Evolutionary conservation across 2,888 invertebrate genomes (phyloP).

Genomic region (Lomographa bimaculata): DNA sequence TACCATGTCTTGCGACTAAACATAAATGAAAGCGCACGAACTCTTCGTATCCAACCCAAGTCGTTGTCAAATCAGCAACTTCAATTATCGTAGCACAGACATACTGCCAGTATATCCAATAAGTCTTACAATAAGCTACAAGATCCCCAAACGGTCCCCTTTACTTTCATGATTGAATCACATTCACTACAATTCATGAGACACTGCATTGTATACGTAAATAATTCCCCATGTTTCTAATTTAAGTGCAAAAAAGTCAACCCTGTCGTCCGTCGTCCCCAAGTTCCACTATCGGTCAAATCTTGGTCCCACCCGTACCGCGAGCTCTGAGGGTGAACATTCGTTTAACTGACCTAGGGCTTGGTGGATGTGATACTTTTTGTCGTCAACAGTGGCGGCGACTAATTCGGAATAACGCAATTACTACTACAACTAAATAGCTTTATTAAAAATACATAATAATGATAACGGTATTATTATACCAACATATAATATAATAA

Average conservation of each 20-base stretch:
- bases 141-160: conserved; percentile 17
- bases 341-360: conserved; percentile 67
- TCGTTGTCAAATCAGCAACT: no score
- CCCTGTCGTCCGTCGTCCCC: conserved; percentile 27
- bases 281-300: conserved; percentile 62
- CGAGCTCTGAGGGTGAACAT: conserved; percentile 58
- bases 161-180: conserved; percentile 37
- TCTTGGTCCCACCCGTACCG: conserved; percentile 62
- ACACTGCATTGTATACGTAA: conserved; percentile 33
- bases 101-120: conserved; percentile 4
- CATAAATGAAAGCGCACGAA: no score
- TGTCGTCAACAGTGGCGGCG: no score
- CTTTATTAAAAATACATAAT: no score
- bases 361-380: conserved; percentile 19
- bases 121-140: conserved; percentile 15
- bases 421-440: no score
- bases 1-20: no score
- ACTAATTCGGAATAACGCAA: no score
- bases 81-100: conserved; percentile 5
- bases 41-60: no score
- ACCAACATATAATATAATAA: no score
- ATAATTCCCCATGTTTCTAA: conserved; percentile 45
- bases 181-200: conserved; percentile 23
- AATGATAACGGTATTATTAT: no score
- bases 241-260: conserved; percentile 44